Evolutionary conservation across 1,140 invertebrate species (phyloP), one percentile per base, ranked within the genome.

Genomic region (Pygmarrhopalites habei): DNA sequence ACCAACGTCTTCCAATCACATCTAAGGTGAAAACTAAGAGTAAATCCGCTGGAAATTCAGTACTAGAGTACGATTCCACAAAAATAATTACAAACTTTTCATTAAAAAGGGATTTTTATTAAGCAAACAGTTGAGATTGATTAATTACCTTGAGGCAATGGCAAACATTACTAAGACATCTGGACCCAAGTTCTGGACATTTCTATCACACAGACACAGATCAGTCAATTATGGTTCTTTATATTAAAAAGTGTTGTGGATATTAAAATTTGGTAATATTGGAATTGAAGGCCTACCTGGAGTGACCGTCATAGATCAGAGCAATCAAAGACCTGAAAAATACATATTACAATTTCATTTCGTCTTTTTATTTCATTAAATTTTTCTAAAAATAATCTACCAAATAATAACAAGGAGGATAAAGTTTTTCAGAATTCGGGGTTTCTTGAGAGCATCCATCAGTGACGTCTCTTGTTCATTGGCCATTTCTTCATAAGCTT

Each of bases 161-260:
- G 87, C 89, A 72, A 92, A 92, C 1, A 89, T 89, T 29, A 89
- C 71, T 72, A 91, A 92, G 1, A 91, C 81, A 69, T 90, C 43
- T 21, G 29, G 52, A 41, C 43, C 66, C 44, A 67, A 46, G 47
- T 72, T 57, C 10, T 58, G 62, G 65, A 63, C 26, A 23, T 68
- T 68, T 52, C 66, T n/a, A n/a, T n/a, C n/a, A n/a, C n/a, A n/a
- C n/a, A n/a, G n/a, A n/a, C n/a, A n/a, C n/a, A n/a, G n/a, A n/a
- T n/a, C n/a, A n/a, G n/a, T n/a, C n/a, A n/a, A n/a, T n/a, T n/a
- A n/a, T n/a, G n/a, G n/a, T n/a, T n/a, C n/a, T n/a, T n/a, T n/a
- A n/a, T n/a, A n/a, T n/a, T n/a, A n/a, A n/a, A n/a, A n/a, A n/a
- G n/a, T n/a, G n/a, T n/a, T n/a, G n/a, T n/a, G n/a, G n/a, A n/a